Conservation (phyloP, 1,140 invertebrate genomes). For the Bombus confusus region DNA sequence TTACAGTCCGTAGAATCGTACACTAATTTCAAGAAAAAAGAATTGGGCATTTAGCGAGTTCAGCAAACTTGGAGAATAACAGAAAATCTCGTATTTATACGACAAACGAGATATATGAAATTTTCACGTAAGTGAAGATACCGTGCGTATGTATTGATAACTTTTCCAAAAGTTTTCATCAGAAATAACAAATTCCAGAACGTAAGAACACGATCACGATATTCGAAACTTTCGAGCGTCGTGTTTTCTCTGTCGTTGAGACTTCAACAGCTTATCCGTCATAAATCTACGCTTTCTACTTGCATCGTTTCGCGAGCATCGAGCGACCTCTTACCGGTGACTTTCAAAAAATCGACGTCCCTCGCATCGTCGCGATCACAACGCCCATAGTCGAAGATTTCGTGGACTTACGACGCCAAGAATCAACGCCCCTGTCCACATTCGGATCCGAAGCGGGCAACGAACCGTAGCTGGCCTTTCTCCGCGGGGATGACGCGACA, state of each 20-base stretch:
- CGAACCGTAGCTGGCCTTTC: conserved; percentile 5
- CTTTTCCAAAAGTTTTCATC: neutral
- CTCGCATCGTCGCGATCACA: neutral
- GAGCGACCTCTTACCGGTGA: neutral
- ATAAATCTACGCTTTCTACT: neutral
- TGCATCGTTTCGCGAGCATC: neutral
- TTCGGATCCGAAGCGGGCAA: neutral
- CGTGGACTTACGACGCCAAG: neutral
- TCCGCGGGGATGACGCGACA: neutral
- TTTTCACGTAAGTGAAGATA: no score
- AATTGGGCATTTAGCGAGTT: no score
- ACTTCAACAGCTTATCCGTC: neutral
- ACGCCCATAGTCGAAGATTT: neutral
- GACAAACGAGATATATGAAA: no score
- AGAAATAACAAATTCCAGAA: neutral
- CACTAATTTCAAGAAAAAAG: no score
- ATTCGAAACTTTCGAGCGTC: neutral
- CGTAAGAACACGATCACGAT: neutral
- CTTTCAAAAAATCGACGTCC: neutral
- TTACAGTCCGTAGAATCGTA: no score
- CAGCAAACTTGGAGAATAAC: no score
- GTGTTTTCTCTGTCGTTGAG: neutral
- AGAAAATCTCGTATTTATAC: no score
- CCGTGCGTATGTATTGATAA: no score
- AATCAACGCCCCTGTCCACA: neutral